phyloP scores from a whole-genome alignment of 2,888 invertebrate genomes.

The Tetragonula carbonaria region DNA sequence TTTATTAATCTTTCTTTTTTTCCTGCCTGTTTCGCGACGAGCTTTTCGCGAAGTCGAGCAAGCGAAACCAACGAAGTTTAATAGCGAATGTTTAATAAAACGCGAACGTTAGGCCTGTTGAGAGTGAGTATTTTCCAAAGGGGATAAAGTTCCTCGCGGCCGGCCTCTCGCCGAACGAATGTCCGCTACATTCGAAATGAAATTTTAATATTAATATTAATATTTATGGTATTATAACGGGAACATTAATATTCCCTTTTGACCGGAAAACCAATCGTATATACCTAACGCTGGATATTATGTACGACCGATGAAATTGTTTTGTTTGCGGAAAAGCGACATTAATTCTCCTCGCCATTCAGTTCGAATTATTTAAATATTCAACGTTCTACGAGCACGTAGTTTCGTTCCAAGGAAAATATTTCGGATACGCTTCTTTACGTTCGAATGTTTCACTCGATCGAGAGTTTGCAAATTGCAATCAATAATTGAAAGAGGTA shows the following conservation, averaged over 20 bases:
- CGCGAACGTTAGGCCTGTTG: too few relatives aligned
- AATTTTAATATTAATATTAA: constrained; percentile 34
- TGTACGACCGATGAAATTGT: constrained; percentile 37
- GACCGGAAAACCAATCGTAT: neutral
- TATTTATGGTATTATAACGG: constrained; percentile 37
- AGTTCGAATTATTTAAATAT: constrained; percentile 36
- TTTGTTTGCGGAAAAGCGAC: constrained; percentile 32
- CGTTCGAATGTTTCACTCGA: neutral
- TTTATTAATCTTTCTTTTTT: neutral
- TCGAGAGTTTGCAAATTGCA: neutral
- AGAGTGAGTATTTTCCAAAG: neutral
- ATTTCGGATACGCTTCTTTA: constrained; percentile 1
- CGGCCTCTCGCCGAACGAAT: neutral
- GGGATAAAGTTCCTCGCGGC: neutral
- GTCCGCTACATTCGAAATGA: neutral
- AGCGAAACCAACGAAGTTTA: neutral
- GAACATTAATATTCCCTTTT: constrained; percentile 42
- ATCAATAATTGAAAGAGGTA: neutral
- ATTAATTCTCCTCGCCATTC: constrained; percentile 29
- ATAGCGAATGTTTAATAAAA: neutral
- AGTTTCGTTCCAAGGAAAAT: neutral
- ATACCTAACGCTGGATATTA: constrained; percentile 21
- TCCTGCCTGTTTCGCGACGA: neutral
- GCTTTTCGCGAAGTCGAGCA: neutral
- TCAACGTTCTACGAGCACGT: constrained; percentile 13